Conservation (phyloP, 2,888 invertebrate genomes). For the Urechis unicinctus region DNA sequence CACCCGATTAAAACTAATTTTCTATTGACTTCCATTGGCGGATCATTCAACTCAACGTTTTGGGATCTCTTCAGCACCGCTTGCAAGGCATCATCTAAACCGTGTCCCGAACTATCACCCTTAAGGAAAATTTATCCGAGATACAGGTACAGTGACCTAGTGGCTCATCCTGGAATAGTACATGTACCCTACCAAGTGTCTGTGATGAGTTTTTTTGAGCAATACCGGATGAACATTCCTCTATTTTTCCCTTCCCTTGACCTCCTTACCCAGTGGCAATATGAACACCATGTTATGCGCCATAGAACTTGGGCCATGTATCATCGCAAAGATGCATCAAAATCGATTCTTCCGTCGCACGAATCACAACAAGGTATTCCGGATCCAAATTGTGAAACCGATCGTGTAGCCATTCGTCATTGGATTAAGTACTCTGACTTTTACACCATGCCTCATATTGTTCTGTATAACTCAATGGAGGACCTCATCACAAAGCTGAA, state of each 20-base stretch:
- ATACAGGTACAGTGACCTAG: slow-evolving; percentile 7
- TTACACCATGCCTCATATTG: neutral
- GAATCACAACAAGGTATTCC: slow-evolving; percentile 7
- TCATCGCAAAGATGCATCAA: neutral
- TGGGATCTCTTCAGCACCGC: too few relatives aligned
- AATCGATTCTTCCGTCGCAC: slow-evolving; percentile 39
- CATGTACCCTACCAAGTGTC: slow-evolving; percentile 17
- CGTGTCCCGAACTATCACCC: too few relatives aligned
- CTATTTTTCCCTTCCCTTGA: slow-evolving; percentile 14
- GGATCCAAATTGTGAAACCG: slow-evolving; percentile 15
- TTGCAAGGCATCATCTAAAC: too few relatives aligned
- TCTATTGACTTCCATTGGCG: too few relatives aligned
- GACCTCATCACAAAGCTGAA: too few relatives aligned
- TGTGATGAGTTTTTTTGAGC: slow-evolving; percentile 17
- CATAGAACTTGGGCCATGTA: slow-evolving; percentile 12
- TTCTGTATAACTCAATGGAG: too few relatives aligned
- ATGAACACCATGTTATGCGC: slow-evolving; percentile 11
- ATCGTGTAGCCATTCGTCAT: too few relatives aligned
- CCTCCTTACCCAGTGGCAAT: slow-evolving; percentile 15
- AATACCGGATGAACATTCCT: slow-evolving; percentile 20
- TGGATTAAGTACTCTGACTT: too few relatives aligned
- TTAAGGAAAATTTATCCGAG: neutral
- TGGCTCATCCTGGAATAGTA: slow-evolving; percentile 9
- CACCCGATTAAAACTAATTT: slow-evolving; percentile 2
- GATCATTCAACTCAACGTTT: too few relatives aligned